Base-by-base conservation (phyloP, 2,113 vertebrate species). In the Prionailurus bengalensis region DNA sequence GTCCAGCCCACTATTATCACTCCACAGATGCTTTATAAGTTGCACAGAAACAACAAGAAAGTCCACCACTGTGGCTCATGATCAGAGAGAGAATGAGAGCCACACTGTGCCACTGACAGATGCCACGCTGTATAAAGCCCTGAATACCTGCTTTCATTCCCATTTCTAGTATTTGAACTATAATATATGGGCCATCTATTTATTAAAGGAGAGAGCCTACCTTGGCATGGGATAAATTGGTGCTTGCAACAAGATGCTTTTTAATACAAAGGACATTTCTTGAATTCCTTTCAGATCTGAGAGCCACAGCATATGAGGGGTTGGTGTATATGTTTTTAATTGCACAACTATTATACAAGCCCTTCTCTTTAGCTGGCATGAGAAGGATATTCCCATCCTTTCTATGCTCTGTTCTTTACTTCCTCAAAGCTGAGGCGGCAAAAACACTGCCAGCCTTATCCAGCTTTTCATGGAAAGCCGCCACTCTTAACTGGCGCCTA, bases 351-450 rank as follows among this genome's bases (percentile, higher is more conserved):
- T 97, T 96, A 95, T 78, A 89, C 68, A 97, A 97, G 27, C 94
- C 81, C 65, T 96, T 86, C 78, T 97, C 97, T 97, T 97, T 91
- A 73, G 76, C 86, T 98, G 98, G 98, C 97, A 98, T 80, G 94
- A 97, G 94, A 97, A 27, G 79, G 94, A n/a, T 74, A 94, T 93
- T 97, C 96, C 79, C 98, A 90, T 91, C 78, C 48, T 95, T 94
- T 74, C 85, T 1, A 0, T 86, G 96, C 93, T 93, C 94, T 93
- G 95, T 65, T 90, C 90, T 97, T 96, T 48, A 95, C 92, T 97
- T 96, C 95, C 98, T 98, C 85, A 91, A 53, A 80, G 97, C 96
- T 94, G 97, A 98, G 94, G 87, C 45, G 79, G 97, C 98, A 97
- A 89, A 98, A 98, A 82, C 92, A 89, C 42, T 92, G 96, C 97